phyloP scores from a whole-genome alignment of 2,888 invertebrate species.

The Opisthograptis luteolata region DNA sequence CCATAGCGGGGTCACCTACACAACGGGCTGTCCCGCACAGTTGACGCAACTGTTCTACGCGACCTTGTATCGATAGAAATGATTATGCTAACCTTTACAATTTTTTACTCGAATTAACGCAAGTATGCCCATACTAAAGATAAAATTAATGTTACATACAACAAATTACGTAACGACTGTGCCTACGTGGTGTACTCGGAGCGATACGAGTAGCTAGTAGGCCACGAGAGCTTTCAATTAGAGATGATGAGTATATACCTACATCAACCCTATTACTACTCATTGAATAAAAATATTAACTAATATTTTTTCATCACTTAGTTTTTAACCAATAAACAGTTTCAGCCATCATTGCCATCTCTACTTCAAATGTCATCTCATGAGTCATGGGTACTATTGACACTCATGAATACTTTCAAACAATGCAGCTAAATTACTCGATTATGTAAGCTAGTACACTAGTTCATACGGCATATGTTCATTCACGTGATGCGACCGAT shows the following conservation, averaged over 20 bases:
- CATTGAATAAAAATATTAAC: too few relatives aligned
- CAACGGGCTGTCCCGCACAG: constrained; percentile 51
- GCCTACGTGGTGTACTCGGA: constrained; percentile 2
- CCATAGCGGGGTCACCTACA: constrained; percentile 73
- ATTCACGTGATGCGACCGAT: constrained; percentile 34
- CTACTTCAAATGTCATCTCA: constrained; percentile 20
- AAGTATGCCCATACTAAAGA: constrained; percentile 8
- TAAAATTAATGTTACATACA: not conserved
- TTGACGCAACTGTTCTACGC: constrained; percentile 40
- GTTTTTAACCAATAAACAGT: too few relatives aligned
- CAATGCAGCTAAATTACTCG: constrained; percentile 26
- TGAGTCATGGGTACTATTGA: constrained; percentile 20
- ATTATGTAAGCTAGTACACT: constrained; percentile 33
- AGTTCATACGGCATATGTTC: constrained; percentile 21
- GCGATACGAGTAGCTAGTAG: too few relatives aligned
- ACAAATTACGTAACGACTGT: constrained; percentile 2
- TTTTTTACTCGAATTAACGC: constrained; percentile 25
- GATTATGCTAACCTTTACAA: constrained; percentile 34
- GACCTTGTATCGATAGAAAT: constrained; percentile 43
- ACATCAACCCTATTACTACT: too few relatives aligned
- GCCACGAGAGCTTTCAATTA: too few relatives aligned
- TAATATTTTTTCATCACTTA: too few relatives aligned
- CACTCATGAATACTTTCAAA: constrained; percentile 24
- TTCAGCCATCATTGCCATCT: too few relatives aligned
- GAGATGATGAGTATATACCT: too few relatives aligned